Percentiles rank a stretch among this genome's conserved stretches.
These are phyloP conservation scores for Orestias chungarensis DNA, from an alignment of 2,797 vertebrate genomes.

Conservation along the genomic window DNA sequence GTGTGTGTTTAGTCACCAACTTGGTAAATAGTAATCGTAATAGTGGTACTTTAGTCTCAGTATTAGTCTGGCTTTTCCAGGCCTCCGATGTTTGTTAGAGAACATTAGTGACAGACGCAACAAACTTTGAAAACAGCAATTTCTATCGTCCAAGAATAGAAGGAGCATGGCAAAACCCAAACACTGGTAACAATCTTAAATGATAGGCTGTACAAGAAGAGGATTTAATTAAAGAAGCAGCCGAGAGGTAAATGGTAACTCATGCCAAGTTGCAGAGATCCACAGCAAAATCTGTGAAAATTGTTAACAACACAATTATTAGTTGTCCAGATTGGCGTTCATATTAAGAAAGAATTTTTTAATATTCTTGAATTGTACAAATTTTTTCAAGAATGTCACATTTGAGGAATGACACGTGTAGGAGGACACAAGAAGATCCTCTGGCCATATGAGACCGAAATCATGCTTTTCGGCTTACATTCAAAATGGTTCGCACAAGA, in stretches of 20 bases:
- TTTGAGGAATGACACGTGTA: neutral
- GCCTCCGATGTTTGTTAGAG: neutral
- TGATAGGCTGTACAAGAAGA: neutral
- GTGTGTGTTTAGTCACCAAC: neutral
- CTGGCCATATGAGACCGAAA: neutral
- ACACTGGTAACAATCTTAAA: neutral
- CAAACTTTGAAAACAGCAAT: neutral
- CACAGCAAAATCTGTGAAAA: neutral
- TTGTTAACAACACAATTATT: neutral
- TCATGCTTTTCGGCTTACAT: neutral
- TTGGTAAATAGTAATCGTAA: neutral
- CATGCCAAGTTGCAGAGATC: neutral
- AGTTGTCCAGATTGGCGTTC: neutral
- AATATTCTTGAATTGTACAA: too few species aligned
- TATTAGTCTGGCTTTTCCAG: neutral
- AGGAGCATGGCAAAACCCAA: neutral
- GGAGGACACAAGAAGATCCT: neutral
- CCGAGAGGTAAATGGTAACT: neutral
- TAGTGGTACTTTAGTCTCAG: neutral
- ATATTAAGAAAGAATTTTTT: neutral
- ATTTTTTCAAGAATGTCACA: neutral
- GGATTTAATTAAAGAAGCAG: too few species aligned
- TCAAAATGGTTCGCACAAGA: too few species aligned
- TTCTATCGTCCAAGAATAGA: neutral
- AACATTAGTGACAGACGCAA: neutral